Evolutionary conservation across 2,113 vertebrate species (phyloP).

Genomic region (Tor tambroides): DNA sequence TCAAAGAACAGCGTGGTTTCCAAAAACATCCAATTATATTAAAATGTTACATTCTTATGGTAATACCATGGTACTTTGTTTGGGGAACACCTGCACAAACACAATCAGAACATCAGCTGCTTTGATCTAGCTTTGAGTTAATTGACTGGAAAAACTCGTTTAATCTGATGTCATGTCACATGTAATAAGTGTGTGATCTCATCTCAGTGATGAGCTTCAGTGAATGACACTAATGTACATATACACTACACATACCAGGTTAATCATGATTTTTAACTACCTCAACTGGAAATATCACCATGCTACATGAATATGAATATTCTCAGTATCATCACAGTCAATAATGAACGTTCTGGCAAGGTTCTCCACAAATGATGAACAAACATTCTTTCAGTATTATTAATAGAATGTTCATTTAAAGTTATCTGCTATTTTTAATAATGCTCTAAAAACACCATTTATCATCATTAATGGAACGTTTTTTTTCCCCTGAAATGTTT

Average conservation of each 20-base stretch:
- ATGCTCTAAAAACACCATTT: not conserved
- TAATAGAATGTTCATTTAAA: not conserved
- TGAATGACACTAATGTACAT: not conserved
- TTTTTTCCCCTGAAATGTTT: not conserved
- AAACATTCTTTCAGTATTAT: not conserved
- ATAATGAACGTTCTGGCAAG: not conserved
- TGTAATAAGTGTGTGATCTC: not conserved
- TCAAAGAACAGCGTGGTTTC: not conserved
- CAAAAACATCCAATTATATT: constrained; percentile 2
- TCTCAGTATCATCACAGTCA: not conserved
- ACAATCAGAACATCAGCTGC: constrained; percentile 12
- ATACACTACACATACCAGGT: not conserved
- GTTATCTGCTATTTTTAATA: not conserved
- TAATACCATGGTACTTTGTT: not conserved
- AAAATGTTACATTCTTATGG: not conserved
- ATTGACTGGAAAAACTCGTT: not conserved
- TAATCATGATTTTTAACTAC: not conserved
- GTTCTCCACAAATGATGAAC: not conserved
- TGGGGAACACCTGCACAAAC: not conserved
- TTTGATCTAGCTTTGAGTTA: constrained; percentile 12
- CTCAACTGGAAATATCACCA: not conserved
- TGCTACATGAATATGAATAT: not conserved
- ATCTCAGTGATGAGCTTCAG: not conserved
- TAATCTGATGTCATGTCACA: not conserved
- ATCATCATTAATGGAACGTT: not conserved